Evolutionary conservation across 1,140 invertebrate genomes (phyloP).

Genomic region (Chelonus insularis): DNA sequence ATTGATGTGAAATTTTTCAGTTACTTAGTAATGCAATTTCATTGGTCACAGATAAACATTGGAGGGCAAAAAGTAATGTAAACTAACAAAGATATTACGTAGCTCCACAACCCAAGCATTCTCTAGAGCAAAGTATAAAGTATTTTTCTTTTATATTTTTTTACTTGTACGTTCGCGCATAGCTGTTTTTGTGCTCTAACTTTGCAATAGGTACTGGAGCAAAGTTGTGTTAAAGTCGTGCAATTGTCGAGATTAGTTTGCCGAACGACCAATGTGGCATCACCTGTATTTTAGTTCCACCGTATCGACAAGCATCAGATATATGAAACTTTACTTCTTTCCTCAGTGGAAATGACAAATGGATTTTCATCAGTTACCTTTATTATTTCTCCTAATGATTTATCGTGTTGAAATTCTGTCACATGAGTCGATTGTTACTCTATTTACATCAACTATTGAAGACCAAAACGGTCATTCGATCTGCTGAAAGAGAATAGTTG

Average conservation of each 20-base stretch:
- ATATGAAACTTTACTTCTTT: constrained; percentile 6
- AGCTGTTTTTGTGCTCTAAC: constrained; percentile 2
- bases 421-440: too few species aligned
- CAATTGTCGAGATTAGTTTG: constrained; percentile 25
- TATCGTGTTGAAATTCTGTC: too few species aligned
- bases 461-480: too few species aligned
- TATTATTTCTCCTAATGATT: constrained; percentile 21
- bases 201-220: background rate
- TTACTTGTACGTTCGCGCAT: background rate
- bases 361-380: constrained; percentile 7
- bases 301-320: constrained; percentile 15
- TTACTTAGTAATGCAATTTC: background rate
- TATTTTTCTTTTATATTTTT: too few species aligned
- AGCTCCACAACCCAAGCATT: too few species aligned
- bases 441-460: too few species aligned
- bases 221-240: constrained; percentile 12
- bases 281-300: constrained; percentile 6
- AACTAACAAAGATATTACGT: too few species aligned
- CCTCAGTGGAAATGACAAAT: constrained; percentile 1
- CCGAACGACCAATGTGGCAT: constrained; percentile 3
- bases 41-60: constrained; percentile 2
- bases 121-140: too few species aligned
- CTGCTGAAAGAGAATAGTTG: too few species aligned
- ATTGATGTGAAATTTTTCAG: background rate
- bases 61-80: too few species aligned